A percentile compares a stretch with the other conserved stretches of the same genome.
These are phyloP conservation scores for Athetis lepigone DNA, from an alignment of 2,888 invertebrate species.

Conservation along the genomic window DNA sequence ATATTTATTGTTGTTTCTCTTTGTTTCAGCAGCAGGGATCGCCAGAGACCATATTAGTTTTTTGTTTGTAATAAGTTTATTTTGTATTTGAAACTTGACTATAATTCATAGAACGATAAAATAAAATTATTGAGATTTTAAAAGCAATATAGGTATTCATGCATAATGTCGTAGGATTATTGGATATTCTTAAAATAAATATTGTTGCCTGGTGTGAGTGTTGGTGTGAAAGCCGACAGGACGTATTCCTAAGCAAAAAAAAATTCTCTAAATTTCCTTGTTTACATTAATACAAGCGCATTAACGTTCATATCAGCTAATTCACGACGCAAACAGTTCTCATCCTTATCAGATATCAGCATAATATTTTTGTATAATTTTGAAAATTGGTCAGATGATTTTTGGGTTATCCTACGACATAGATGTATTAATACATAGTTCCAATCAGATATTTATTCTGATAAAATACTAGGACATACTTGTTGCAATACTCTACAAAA, in stretches of 20 bases:
- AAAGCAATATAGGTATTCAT: constrained; percentile 7
- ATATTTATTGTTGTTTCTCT: constrained; percentile 66
- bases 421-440: neutral
- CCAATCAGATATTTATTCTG: neutral
- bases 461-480: constrained; percentile 6
- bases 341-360: too few species aligned
- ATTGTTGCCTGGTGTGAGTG: too few species aligned
- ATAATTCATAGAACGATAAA: constrained; percentile 40
- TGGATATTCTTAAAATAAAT: neutral
- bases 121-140: constrained; percentile 8
- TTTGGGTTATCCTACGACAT: neutral
- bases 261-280: too few species aligned
- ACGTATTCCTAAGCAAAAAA: too few species aligned
- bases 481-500: constrained; percentile 26
- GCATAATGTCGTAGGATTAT: neutral
- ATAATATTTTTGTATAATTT: too few species aligned
- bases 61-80: constrained; percentile 48
- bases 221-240: too few species aligned
- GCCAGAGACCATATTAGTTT: constrained; percentile 72
- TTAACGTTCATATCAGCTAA: too few species aligned
- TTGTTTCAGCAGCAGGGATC: constrained; percentile 86
- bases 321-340: too few species aligned
- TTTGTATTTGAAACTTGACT: constrained; percentile 63
- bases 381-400: too few species aligned
- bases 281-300: too few species aligned